Evolutionary conservation across 1,140 invertebrate genomes (phyloP), one percentile per base, ranked within the genome.

Genomic region (Drosophila trapezifrons): DNA sequence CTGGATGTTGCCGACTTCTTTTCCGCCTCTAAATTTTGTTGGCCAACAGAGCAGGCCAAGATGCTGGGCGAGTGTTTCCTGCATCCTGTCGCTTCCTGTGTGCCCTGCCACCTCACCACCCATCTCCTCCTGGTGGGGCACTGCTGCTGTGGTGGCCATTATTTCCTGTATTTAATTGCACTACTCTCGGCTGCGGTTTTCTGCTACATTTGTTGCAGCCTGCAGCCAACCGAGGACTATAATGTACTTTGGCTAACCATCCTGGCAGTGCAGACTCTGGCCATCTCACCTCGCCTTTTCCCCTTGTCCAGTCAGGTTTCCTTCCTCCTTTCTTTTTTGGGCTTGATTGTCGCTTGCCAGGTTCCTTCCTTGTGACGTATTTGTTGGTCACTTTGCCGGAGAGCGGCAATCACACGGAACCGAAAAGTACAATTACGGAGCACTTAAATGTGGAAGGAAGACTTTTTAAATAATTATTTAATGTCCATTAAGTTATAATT

Each of bases 91-190:
- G 49, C 66, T 77, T 80, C 77, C 81, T 76, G 73, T 79, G 60
- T 66, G 54, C 60, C 65, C n/a, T n/a, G n/a, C n/a, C n/a, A n/a
- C n/a, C n/a, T n/a, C n/a, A n/a, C n/a, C n/a, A n/a, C n/a, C n/a
- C n/a, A n/a, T n/a, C 20, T 32, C 13, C 63, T 25, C 32, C 63
- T 27, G 25, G 25, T 29, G 35, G 29, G 35, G 32, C 40, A 22
- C 46, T 27, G 43, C 43, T 85, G 70, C 62, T 86, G 82, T 74
- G 83, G 83, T 89, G 64, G 80, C 84, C 83, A 89, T 86, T 86
- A 86, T 89, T 87, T 87, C 83, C 83, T 89, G 83, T 77, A 89
- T 89, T 87, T 87, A 87, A 87, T 89, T 87, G 83, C 84, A 89
- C 84, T 87, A 74, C 83, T 87, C 84, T 89, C 84, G 69, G 83